phyloP scores from a whole-genome alignment of 2,888 invertebrate genomes.

The Cheiracanthium punctorium region DNA sequence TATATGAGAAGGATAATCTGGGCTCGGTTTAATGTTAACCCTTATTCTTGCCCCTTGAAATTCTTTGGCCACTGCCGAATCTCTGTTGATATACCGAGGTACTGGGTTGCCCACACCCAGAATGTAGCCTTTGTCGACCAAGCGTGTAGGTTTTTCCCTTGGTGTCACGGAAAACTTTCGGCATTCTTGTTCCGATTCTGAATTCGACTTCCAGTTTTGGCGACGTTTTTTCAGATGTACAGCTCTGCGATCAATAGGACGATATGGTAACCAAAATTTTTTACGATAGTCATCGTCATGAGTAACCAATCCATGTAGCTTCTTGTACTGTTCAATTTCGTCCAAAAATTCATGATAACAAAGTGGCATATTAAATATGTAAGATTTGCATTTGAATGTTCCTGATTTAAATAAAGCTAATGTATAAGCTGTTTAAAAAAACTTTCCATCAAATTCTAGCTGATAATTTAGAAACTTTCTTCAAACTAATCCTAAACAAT shows the following conservation, averaged over 20 bases:
- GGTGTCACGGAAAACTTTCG: neutral
- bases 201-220: slow-evolving; percentile 7
- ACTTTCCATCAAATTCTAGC: too few relatives aligned
- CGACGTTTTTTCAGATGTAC: neutral
- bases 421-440: too few relatives aligned
- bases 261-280: slow-evolving; percentile 32
- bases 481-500: too few relatives aligned
- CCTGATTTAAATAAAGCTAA: too few relatives aligned
- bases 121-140: slow-evolving; percentile 11
- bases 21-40: neutral
- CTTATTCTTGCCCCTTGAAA: slow-evolving; percentile 35
- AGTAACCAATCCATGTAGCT: slow-evolving; percentile 15
- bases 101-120: neutral
- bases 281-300: slow-evolving; percentile 42
- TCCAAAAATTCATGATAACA: slow-evolving; percentile 30
- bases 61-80: slow-evolving; percentile 22
- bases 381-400: too few relatives aligned
- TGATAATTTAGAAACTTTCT: too few relatives aligned
- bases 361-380: slow-evolving; percentile 6
- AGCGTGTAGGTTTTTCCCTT: neutral
- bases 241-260: neutral
- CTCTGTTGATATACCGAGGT: slow-evolving; percentile 29
- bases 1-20: slow-evolving; percentile 13
- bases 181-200: neutral
- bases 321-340: slow-evolving; percentile 23